phyloP scores from a whole-genome alignment of 2,888 invertebrate genomes.

The Microplitis manilae region DNA sequence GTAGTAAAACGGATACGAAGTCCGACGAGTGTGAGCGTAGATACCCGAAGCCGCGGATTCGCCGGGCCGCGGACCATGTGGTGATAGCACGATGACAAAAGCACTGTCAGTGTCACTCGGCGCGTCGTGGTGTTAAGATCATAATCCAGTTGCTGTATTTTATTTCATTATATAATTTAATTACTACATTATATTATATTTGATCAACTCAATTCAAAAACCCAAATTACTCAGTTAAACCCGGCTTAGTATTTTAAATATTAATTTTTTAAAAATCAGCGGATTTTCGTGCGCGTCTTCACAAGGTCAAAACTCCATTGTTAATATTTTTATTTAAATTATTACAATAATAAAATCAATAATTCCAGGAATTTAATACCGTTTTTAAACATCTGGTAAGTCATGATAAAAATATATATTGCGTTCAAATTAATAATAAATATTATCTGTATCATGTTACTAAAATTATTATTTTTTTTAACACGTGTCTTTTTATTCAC shows the following conservation, averaged over 20 bases:
- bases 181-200: too few species aligned
- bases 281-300: too few species aligned
- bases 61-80: conserved; percentile 55
- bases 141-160: conserved; percentile 8
- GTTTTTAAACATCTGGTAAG: neutral
- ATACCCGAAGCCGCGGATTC: conserved; percentile 15
- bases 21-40: neutral
- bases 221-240: too few species aligned
- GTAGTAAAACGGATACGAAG: neutral
- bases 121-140: conserved; percentile 52
- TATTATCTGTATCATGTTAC: too few species aligned
- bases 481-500: neutral
- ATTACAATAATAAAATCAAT: neutral
- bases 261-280: too few species aligned
- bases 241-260: too few species aligned
- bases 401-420: neutral
- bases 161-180: neutral
- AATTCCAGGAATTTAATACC: neutral
- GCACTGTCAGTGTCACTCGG: conserved; percentile 70
- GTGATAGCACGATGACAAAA: conserved; percentile 67
- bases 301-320: neutral
- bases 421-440: neutral
- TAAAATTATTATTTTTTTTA: neutral
- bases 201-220: too few species aligned
- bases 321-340: neutral